phyloP scores from a whole-genome alignment of 2,888 invertebrate species.

The Pristionchus japonicus region DNA sequence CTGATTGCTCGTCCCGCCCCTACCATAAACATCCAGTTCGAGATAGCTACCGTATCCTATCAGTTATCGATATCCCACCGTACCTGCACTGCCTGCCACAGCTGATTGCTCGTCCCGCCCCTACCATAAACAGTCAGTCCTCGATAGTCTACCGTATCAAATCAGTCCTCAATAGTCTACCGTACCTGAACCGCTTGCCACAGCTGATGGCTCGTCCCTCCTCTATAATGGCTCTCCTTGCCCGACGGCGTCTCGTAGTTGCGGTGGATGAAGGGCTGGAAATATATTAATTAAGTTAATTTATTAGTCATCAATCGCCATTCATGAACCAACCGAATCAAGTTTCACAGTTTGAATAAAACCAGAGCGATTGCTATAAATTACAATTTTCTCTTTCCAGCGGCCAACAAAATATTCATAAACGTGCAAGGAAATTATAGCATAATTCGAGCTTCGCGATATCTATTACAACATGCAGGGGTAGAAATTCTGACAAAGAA shows the following conservation, averaged over 20 bases:
- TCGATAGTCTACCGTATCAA: background rate
- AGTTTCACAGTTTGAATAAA: background rate
- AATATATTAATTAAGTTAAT: background rate
- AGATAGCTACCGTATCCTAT: background rate
- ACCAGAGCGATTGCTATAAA: background rate
- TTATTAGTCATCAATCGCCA: background rate
- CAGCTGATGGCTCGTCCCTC: constrained; percentile 66
- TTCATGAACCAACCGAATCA: background rate
- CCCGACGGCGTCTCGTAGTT: constrained; percentile 85
- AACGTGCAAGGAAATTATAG: too few relatives aligned
- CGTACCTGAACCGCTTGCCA: constrained; percentile 58
- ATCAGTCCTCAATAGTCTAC: background rate
- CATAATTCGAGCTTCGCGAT: too few relatives aligned
- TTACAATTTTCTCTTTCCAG: too few relatives aligned
- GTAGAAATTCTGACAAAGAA: too few relatives aligned
- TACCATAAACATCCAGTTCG: background rate
- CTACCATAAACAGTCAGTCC: constrained; percentile 72
- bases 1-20: too few relatives aligned
- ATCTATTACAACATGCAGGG: too few relatives aligned
- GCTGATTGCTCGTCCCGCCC: constrained; percentile 70
- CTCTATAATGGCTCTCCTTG: constrained; percentile 76
- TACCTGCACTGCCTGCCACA: constrained; percentile 61
- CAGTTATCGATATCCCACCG: too few relatives aligned
- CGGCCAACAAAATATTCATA: too few relatives aligned
- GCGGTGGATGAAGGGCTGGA: constrained; percentile 86